Evolutionary conservation across 2,113 vertebrate species (phyloP).

Genomic region (Lamprotornis superbus): DNA sequence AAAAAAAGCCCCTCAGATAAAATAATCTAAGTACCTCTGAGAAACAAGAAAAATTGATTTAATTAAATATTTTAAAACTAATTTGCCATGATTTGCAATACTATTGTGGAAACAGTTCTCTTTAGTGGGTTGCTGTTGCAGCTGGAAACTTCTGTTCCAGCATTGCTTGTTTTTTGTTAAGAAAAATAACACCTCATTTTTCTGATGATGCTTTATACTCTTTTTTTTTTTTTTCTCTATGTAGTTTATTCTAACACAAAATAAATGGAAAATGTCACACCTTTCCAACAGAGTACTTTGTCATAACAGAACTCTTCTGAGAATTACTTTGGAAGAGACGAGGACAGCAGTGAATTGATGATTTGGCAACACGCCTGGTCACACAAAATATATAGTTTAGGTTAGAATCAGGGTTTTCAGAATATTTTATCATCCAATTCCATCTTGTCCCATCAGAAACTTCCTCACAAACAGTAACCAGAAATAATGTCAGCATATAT

Average conservation of each 20-base stretch:
- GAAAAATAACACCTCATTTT: neutral
- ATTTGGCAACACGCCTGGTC: neutral
- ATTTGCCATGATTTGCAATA: slow-evolving; percentile 43
- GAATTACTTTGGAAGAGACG: neutral
- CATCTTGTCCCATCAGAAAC: neutral
- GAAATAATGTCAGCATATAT: neutral
- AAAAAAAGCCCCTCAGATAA: neutral
- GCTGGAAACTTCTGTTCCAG: neutral
- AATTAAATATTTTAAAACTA: slow-evolving; percentile 55
- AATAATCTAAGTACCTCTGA: slow-evolving; percentile 12
- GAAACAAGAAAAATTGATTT: slow-evolving; percentile 61
- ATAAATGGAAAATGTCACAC: slow-evolving; percentile 37
- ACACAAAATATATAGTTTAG: neutral
- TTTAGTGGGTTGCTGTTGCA: neutral
- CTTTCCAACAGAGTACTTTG: slow-evolving; percentile 19
- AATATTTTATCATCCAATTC: neutral
- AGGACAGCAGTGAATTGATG: neutral
- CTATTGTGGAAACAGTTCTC: neutral
- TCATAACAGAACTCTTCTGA: neutral
- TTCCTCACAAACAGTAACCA: neutral
- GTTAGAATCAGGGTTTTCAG: neutral
- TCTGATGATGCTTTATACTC: neutral
- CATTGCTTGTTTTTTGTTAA: slow-evolving; percentile 14
- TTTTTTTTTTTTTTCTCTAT: neutral
- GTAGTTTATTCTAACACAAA: slow-evolving; percentile 5